These are phyloP conservation scores for Drosophila seguyi DNA, from an alignment of 1,140 invertebrate genomes.

Conservation along the genomic window DNA sequence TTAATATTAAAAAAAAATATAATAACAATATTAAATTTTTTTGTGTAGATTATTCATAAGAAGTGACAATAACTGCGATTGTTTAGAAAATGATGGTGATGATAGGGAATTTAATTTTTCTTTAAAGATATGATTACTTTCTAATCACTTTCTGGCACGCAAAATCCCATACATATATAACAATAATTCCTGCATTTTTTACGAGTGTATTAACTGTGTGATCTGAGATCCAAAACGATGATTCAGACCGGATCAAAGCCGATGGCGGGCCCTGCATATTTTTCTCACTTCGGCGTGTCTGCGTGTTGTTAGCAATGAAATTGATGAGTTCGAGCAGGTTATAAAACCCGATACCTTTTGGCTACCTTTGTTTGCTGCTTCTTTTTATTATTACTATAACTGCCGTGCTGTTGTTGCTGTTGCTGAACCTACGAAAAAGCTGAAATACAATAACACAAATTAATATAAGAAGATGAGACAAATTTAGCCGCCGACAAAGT, in stretches of 20 bases:
- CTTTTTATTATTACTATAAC: slow-evolving; percentile 52
- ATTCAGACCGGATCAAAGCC: slow-evolving; percentile 62
- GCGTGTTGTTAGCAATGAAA: slow-evolving; percentile 82
- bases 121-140: too few species aligned
- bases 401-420: slow-evolving; percentile 12
- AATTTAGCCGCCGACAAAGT: slow-evolving; percentile 81
- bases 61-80: too few species aligned
- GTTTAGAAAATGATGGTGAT: too few species aligned
- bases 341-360: slow-evolving; percentile 82
- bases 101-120: too few species aligned
- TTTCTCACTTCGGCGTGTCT: slow-evolving; percentile 83
- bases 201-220: slow-evolving; percentile 18
- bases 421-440: slow-evolving; percentile 51
- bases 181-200: neutral
- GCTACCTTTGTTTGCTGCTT: slow-evolving; percentile 59
- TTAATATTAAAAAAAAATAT: too few species aligned
- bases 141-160: neutral
- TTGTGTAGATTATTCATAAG: too few species aligned
- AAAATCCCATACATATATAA: neutral
- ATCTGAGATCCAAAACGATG: slow-evolving; percentile 47
- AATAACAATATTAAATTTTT: too few species aligned
- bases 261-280: slow-evolving; percentile 61
- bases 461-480: slow-evolving; percentile 83
- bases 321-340: slow-evolving; percentile 83
- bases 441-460: slow-evolving; percentile 82